These are phyloP conservation scores for Malurus alboscapulatus DNA, from an alignment of 2,113 vertebrate genomes.

Conservation along the genomic window DNA sequence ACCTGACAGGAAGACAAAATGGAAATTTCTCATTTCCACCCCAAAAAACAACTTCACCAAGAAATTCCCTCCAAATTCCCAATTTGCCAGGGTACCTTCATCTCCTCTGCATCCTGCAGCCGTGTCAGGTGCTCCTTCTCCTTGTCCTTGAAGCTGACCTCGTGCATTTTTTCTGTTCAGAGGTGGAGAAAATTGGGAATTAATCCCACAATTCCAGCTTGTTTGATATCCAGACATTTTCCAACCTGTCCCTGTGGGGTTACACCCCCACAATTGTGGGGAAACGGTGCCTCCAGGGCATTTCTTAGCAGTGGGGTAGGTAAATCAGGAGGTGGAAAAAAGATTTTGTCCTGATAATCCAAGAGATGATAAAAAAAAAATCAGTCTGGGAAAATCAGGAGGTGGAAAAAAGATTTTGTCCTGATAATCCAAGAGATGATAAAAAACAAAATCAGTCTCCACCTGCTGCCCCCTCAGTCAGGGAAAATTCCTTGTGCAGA, in stretches of 20 bases:
- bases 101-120: slow-evolving; percentile 87
- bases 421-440: not conserved
- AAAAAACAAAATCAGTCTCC: not conserved
- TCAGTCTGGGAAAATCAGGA: not conserved
- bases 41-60: not conserved
- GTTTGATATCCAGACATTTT: not conserved
- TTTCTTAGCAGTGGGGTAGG: not conserved
- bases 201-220: not conserved
- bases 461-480: not conserved
- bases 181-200: not conserved
- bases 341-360: not conserved
- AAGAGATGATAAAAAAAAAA: not conserved
- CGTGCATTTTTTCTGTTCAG: slow-evolving; percentile 85
- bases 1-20: not conserved
- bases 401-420: not conserved
- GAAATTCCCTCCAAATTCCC: not conserved
- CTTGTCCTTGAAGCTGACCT: slow-evolving; percentile 87
- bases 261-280: not conserved
- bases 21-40: not conserved
- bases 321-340: not conserved
- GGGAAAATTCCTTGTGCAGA: not conserved
- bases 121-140: slow-evolving; percentile 86
- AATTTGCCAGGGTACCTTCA: slow-evolving; percentile 76
- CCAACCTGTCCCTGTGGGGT: not conserved
- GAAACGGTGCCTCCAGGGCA: not conserved